Evolutionary conservation across 1,140 invertebrate species (phyloP).

Genomic region (Samia ricini): DNA sequence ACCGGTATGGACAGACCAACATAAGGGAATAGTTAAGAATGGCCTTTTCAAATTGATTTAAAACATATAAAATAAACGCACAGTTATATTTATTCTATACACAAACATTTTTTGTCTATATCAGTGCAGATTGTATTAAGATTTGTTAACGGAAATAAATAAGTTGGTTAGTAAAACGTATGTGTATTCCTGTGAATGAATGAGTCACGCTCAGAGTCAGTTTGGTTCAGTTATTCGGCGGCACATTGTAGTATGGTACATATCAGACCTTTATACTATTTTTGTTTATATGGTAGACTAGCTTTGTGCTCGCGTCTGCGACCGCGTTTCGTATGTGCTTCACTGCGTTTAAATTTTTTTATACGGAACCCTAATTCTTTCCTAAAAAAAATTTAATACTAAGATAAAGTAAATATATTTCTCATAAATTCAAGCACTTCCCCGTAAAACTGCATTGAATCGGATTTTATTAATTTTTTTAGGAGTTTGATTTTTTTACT

Average conservation of each 20-base stretch:
- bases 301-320: no score
- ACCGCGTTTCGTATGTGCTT: no score
- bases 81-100: background rate
- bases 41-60: background rate
- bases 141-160: slow-evolving; percentile 57
- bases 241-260: slow-evolving; percentile 42
- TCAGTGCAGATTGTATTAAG: background rate
- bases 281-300: no score
- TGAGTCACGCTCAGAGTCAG: slow-evolving; percentile 65
- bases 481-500: no score
- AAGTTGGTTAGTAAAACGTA: slow-evolving; percentile 52
- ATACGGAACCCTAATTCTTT: no score
- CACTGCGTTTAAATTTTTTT: no score
- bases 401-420: no score
- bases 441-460: no score
- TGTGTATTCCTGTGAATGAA: slow-evolving; percentile 62
- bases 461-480: no score
- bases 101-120: background rate
- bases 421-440: no score
- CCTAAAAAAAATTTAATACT: no score
- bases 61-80: background rate
- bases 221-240: slow-evolving; percentile 54
- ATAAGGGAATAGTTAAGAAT: background rate
- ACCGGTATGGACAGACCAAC: background rate
- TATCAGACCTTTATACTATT: background rate